These are phyloP conservation scores for Dendrocincla tyrannina DNA, from an alignment of 2,797 vertebrate genomes.

Conservation along the genomic window DNA sequence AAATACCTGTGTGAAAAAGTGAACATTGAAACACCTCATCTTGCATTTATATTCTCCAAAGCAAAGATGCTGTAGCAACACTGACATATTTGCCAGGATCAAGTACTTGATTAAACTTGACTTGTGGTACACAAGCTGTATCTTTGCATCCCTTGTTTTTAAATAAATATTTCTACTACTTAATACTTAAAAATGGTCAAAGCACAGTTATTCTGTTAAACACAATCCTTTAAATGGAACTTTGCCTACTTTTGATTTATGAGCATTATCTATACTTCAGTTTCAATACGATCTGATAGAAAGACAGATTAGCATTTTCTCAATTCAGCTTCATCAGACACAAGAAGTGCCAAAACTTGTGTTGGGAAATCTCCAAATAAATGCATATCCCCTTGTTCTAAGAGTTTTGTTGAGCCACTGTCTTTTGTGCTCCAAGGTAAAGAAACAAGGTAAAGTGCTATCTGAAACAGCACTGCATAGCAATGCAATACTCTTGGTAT, in stretches of 20 bases:
- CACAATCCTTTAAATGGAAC: not conserved
- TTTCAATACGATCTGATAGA: not conserved
- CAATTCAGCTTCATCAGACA: not conserved
- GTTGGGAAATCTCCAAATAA: not conserved
- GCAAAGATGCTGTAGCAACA: not conserved
- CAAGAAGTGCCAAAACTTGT: not conserved
- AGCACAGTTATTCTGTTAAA: not conserved
- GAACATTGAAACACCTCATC: not conserved
- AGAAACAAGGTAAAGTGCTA: not conserved
- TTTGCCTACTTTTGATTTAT: not conserved
- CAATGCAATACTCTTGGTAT: not conserved
- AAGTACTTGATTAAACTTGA: not conserved
- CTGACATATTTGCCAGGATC: not conserved
- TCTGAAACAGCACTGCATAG: not conserved
- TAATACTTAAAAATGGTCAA: not conserved
- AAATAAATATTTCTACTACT: not conserved
- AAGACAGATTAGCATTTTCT: not conserved
- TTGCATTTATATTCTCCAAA: not conserved
- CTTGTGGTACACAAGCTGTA: not conserved
- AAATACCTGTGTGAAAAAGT: not conserved
- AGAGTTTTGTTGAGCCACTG: not conserved
- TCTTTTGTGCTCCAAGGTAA: not conserved
- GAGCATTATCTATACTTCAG: not conserved
- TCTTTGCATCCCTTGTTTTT: not conserved
- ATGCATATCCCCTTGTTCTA: not conserved